A percentile compares a stretch with the other conserved stretches of the same genome.
These are phyloP conservation scores for Saxicola maurus DNA, from an alignment of 2,797 vertebrate species.

Conservation along the genomic window DNA sequence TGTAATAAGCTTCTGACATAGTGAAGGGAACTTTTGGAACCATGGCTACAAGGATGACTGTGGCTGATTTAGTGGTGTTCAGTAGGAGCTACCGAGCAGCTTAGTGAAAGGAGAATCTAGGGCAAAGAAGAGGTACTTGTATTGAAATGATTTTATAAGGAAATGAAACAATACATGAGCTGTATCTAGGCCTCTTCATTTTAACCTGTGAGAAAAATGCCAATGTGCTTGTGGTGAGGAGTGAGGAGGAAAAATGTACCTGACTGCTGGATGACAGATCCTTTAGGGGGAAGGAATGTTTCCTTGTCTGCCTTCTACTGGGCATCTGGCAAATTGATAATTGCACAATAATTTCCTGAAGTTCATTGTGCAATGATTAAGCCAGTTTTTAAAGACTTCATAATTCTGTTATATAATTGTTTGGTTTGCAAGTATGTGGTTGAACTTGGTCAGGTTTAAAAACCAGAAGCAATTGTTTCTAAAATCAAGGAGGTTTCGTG, in stretches of 20 bases:
- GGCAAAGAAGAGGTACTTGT: not conserved
- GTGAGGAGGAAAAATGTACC: not conserved
- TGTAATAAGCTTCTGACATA: not conserved
- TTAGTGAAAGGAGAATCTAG: not conserved
- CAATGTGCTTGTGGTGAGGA: rapidly evolving
- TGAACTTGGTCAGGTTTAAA: not conserved
- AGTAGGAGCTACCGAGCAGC: not conserved
- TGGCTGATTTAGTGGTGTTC: not conserved
- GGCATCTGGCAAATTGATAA: not conserved
- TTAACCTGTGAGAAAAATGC: not conserved
- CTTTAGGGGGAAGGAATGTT: not conserved
- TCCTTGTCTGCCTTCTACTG: not conserved
- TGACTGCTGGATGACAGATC: not conserved
- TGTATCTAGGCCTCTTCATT: not conserved
- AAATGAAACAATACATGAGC: not conserved
- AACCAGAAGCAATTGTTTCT: not conserved
- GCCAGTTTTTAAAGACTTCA: not conserved
- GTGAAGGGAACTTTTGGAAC: not conserved
- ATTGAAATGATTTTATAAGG: not conserved
- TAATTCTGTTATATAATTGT: not conserved
- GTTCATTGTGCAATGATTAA: not conserved
- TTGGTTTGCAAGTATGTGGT: not conserved
- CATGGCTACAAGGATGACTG: not conserved
- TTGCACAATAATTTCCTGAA: not conserved
- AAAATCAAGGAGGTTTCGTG: not conserved